Percentiles rank a stretch among this genome's conserved stretches.
These are phyloP conservation scores for Dendrophyllia cribrosa DNA, from an alignment of 64 coral and sea anemone genomes.

Conservation along the genomic window DNA sequence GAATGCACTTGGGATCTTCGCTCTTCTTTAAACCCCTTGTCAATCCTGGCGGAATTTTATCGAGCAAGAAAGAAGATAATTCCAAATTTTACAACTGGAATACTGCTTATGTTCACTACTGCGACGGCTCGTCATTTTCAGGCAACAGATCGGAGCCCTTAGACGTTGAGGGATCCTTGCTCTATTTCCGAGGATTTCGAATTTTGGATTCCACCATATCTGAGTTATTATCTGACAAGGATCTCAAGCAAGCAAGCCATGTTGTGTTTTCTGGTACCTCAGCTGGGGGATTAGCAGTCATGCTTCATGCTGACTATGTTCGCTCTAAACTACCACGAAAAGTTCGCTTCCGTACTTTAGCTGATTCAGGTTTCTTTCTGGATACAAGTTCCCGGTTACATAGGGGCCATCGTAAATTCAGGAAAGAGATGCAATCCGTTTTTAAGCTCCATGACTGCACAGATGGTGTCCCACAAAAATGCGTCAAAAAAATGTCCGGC, in stretches of 20 bases:
- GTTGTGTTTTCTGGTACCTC: constrained; percentile 92
- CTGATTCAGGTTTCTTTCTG: constrained; percentile 87
- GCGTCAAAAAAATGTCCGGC: constrained; percentile 33
- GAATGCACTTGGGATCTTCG: constrained; percentile 74
- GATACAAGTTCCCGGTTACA: constrained; percentile 67
- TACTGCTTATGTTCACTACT: constrained; percentile 82
- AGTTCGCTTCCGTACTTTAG: constrained; percentile 65
- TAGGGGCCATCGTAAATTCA: constrained; percentile 36
- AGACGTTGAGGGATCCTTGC: constrained; percentile 45
- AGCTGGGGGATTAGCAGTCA: constrained; percentile 84
- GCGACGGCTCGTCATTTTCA: constrained; percentile 87
- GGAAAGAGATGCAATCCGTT: constrained; percentile 74
- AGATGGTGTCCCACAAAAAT: constrained; percentile 60
- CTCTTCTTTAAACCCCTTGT: constrained; percentile 53
- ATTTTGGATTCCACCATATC: constrained; percentile 81
- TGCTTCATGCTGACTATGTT: constrained; percentile 85
- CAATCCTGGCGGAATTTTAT: constrained; percentile 73
- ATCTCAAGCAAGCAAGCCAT: constrained; percentile 42
- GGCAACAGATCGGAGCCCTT: constrained; percentile 81
- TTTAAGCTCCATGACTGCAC: constrained; percentile 83
- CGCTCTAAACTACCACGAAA: constrained; percentile 58
- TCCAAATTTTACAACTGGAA: constrained; percentile 92
- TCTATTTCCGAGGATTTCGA: constrained; percentile 90
- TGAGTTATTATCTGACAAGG: constrained; percentile 56
- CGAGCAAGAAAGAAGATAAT: constrained; percentile 64